These are phyloP conservation scores for Sympetrum striolatum DNA, from an alignment of 2,888 invertebrate species.

Conservation along the genomic window DNA sequence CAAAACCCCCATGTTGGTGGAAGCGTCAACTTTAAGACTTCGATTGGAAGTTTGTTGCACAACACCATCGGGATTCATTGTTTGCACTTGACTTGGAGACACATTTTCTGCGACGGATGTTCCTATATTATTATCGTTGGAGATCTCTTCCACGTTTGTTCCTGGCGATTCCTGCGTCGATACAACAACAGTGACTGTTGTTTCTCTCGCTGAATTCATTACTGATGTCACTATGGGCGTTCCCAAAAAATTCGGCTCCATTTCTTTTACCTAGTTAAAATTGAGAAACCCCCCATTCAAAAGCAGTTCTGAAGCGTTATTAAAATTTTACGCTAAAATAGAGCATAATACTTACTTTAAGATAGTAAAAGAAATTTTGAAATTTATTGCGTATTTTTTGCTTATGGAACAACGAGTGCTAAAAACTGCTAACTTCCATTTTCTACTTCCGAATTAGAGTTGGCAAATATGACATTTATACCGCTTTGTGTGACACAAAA, in stretches of 20 bases:
- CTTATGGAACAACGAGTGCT: background rate
- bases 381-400: background rate
- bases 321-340: background rate
- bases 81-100: background rate
- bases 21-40: slow-evolving; percentile 15
- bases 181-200: slow-evolving; percentile 27
- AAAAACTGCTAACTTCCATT: background rate
- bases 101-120: background rate
- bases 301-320: background rate
- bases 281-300: background rate
- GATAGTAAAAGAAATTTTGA: background rate
- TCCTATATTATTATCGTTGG: background rate
- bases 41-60: slow-evolving; percentile 9
- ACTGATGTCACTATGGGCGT: slow-evolving; percentile 34
- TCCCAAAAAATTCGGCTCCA: slow-evolving; percentile 38
- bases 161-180: background rate
- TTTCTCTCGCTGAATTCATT: slow-evolving; percentile 23
- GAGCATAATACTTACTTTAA: background rate
- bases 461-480: background rate
- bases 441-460: background rate
- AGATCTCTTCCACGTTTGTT: background rate
- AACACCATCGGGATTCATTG: background rate
- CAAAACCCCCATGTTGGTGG: slow-evolving; percentile 13
- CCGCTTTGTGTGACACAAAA: background rate
- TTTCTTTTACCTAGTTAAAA: background rate